Percentiles rank a stretch among this genome's conserved stretches.
Evolutionary conservation across 1,140 invertebrate genomes (phyloP).

Genomic region (Conus betulinus): DNA sequence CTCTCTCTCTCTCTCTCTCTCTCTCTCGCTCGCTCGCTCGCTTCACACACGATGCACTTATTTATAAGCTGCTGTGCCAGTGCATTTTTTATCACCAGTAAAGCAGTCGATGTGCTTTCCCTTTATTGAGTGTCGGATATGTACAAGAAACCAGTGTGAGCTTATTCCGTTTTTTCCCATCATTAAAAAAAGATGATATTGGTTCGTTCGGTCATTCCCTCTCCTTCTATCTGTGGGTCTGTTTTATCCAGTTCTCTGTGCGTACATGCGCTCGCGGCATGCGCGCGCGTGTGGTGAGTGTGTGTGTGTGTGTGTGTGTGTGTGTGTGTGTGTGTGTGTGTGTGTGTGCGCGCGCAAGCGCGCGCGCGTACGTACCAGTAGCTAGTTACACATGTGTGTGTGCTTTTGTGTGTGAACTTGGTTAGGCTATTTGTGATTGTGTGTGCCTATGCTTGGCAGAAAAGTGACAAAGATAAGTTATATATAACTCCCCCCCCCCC

Average conservation of each 20-base stretch:
- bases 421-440: not conserved
- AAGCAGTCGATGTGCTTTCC: not conserved
- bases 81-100: not conserved
- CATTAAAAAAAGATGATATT: too few relatives aligned
- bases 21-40: not conserved
- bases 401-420: not conserved
- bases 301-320: slow-evolving; percentile 15
- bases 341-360: too few relatives aligned
- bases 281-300: not conserved
- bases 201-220: not conserved
- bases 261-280: too few relatives aligned
- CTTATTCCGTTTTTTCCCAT: not conserved
- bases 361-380: too few relatives aligned
- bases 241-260: too few relatives aligned
- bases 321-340: not conserved
- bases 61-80: not conserved
- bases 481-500: not conserved
- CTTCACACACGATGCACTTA: not conserved
- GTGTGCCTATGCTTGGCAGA: not conserved
- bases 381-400: not conserved
- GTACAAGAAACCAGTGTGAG: not conserved
- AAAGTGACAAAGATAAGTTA: not conserved
- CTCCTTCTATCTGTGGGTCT: not conserved
- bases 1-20: too few relatives aligned
- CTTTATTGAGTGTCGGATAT: not conserved